These are phyloP conservation scores for Aphelocoma coerulescens DNA, from an alignment of 2,113 vertebrate genomes.

Conservation along the genomic window DNA sequence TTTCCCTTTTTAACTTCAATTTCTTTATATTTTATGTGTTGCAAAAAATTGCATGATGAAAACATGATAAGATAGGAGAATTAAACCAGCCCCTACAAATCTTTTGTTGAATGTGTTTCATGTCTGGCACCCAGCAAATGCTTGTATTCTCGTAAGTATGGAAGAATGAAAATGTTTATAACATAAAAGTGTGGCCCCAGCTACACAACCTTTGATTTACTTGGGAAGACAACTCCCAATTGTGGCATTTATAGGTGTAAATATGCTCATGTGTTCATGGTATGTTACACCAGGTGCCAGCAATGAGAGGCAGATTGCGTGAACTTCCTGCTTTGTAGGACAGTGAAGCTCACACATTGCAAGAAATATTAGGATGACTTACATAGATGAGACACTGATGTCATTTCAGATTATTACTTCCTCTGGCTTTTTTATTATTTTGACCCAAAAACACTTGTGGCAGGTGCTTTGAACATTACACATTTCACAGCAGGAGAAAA, in stretches of 20 bases:
- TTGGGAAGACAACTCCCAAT: not conserved
- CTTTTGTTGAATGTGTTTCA: not conserved
- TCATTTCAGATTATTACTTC: not conserved
- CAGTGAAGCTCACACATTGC: not conserved
- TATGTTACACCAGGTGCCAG: not conserved
- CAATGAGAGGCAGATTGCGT: not conserved
- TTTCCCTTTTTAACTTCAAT: not conserved
- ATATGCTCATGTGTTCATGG: rapidly evolving
- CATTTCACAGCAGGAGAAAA: not conserved
- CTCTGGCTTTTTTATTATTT: not conserved
- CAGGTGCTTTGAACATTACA: not conserved
- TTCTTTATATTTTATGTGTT: not conserved
- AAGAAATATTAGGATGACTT: not conserved
- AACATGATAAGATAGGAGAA: not conserved
- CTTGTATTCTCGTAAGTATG: not conserved
- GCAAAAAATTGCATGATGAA: not conserved
- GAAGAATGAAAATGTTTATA: not conserved
- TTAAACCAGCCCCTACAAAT: not conserved
- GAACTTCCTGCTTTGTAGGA: not conserved
- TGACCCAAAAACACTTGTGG: not conserved
- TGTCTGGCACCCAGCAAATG: not conserved
- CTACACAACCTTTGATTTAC: not conserved
- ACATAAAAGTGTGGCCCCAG: not conserved
- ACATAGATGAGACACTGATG: not conserved
- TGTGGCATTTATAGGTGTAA: not conserved